A percentile compares a stretch with the other conserved stretches of the same genome.
phyloP scores from a whole-genome alignment of 2,113 vertebrate species.

The Thymallus thymallus region DNA sequence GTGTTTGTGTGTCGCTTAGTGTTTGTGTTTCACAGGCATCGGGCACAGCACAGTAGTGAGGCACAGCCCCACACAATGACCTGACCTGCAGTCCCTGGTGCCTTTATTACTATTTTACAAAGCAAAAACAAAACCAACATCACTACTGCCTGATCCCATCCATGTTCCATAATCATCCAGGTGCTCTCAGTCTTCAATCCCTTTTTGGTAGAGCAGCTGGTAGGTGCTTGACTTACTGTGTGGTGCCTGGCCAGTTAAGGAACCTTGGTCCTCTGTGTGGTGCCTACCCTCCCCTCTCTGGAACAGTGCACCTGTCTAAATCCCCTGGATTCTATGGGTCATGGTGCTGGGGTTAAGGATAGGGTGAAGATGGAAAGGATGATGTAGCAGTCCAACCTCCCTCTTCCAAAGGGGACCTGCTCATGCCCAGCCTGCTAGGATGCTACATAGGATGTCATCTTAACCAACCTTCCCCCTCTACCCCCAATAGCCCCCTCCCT shows the following conservation, averaged over 20 bases:
- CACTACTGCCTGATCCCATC: background rate
- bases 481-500: background rate
- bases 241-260: background rate
- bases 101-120: slow-evolving; percentile 39
- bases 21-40: slow-evolving; percentile 44
- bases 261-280: background rate
- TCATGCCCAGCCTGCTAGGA: slow-evolving; percentile 36
- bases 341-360: too few species aligned
- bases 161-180: background rate
- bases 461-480: slow-evolving; percentile 18
- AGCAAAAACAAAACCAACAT: slow-evolving; percentile 28
- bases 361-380: too few species aligned
- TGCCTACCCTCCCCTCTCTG: background rate
- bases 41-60: slow-evolving; percentile 57
- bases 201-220: background rate
- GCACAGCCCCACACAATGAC: slow-evolving; percentile 69
- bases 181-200: background rate
- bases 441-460: slow-evolving; percentile 27
- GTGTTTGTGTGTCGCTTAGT: slow-evolving; percentile 2
- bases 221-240: background rate
- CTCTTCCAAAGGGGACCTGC: background rate
- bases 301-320: too few species aligned
- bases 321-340: too few species aligned
- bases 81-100: slow-evolving; percentile 74
- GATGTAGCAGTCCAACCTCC: background rate